Evolutionary conservation across 2,113 vertebrate genomes (phyloP).

Genomic region (Salvelinus fontinalis): DNA sequence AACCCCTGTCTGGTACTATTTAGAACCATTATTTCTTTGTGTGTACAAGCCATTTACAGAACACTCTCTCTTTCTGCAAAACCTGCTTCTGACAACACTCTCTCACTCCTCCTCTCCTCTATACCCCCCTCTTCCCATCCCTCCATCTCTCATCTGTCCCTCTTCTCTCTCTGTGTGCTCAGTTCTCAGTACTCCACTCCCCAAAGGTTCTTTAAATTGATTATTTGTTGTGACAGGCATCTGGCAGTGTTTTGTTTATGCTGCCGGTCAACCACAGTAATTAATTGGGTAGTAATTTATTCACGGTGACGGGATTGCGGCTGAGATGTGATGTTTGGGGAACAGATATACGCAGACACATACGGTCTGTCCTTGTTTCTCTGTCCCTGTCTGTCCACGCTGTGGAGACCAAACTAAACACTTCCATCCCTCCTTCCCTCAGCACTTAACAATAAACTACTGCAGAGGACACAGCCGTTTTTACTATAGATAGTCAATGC

Average conservation of each 20-base stretch:
- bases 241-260: constrained; percentile 59
- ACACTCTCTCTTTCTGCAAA: background rate
- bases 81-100: background rate
- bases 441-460: no score
- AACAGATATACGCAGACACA: constrained; percentile 13
- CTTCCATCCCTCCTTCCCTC: background rate
- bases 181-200: constrained; percentile 31
- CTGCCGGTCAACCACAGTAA: constrained; percentile 64
- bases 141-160: background rate
- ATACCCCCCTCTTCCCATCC: background rate
- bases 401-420: constrained; percentile 28
- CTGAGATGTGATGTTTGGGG: constrained; percentile 36
- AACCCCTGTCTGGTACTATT: no score
- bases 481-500: no score
- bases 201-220: constrained; percentile 64
- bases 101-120: background rate
- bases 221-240: constrained; percentile 54
- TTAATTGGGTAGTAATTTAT: constrained; percentile 68
- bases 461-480: no score
- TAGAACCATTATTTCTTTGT: no score
- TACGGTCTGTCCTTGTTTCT: background rate
- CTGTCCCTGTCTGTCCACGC: constrained; percentile 14
- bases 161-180: constrained; percentile 43
- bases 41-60: background rate
- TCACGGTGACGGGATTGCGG: constrained; percentile 57